Evolutionary conservation across 2,888 invertebrate species (phyloP), one percentile per base, ranked within the genome.

Genomic region (Diogma glabrata): DNA sequence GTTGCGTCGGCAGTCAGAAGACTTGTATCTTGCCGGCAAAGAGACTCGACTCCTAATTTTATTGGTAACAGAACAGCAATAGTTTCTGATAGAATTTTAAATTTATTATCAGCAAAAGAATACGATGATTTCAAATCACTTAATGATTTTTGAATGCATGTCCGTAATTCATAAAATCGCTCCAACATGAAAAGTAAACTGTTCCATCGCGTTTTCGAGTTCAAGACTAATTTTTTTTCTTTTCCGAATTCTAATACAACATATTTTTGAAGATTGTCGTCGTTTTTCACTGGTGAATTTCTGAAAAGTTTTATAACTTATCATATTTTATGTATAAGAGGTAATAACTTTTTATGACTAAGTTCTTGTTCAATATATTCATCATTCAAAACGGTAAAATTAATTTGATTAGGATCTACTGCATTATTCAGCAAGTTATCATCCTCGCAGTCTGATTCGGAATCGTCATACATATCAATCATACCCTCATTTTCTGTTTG

Each of bases 171-270:
- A 14, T 36, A 36, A 36, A 36, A 36, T 8, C 12, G 36, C 36
- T 36, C 16, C 14, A 36, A 36, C 36, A 14, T 36, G 36, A 36
- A 36, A 36, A n/a, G 14, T 36, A 14, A 36, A 14, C 14, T 36
- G 36, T 2, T 16, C 16, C 38, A 38, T 38, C 16, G 38, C 38
- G 38, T 16, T 16, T 38, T 8, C 10, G 38, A 38, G 38, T 38
- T 19, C 16, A 3, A 38, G 14, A 38, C 38, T 38, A 38, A 16
- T 38, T 38, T 8, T 38, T 38, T 38, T 38, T 38, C 19, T 16
- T 38, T 38, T 38, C 38, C 16, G 38, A 38, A 38, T 38, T 38
- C 16, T 38, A 38, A 38, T 38, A n/a, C n/a, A n/a, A n/a, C n/a
- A n/a, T n/a, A 38, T 38, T 38, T 38, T 38, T 38, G 38, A 38